Evolutionary conservation across 2,113 vertebrate species (phyloP), one percentile per base, ranked within the genome.

Genomic region (Bombycilla garrulus): DNA sequence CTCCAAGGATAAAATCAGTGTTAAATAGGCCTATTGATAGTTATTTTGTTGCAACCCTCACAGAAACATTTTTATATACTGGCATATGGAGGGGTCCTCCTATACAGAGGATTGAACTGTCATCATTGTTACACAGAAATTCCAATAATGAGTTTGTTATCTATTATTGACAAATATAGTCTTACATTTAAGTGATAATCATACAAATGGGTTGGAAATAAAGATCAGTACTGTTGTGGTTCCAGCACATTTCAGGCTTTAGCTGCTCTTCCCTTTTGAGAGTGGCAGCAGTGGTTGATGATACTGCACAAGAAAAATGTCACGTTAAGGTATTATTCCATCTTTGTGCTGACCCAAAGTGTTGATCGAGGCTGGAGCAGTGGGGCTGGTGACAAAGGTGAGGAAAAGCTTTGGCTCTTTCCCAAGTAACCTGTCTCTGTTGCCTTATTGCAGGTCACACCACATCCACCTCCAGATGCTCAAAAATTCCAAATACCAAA

Each of bases 401-500:
- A 1, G 4, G 36, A 19, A 51, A 60, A 74, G 10, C 15, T 53
- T 11, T 15, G 22, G 5, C 22, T 23, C 9, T 88, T 72, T 47
- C 16, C 21, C 6, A 7, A 35, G 2, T 95, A 57, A 95, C n/a
- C 17, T 42, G 20, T 81, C 19, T 76, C 35, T 92, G 7, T 92
- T 90, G 36, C n/a, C 12, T 96, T 12, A 2, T 92, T 95, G 36
- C 95, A 99, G 99, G 99, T 98, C 99, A 99, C 70, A 98, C 98
- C 95, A 99, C 98, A 1, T 98, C 98, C 10, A 98, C 98, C 90
- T 99, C 98, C 93, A 98, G 98, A 98, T 99, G 98, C 89, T 99
- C 99, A 95, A 99, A 99, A 97, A 95, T 98, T 84, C 98, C 98
- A 79, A 98, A 97, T 77, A 98, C 98, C 97, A 99, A 98, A 97